These are phyloP conservation scores for Gonatopus flavifemur DNA, from an alignment of 1,140 invertebrate species.

Conservation along the genomic window DNA sequence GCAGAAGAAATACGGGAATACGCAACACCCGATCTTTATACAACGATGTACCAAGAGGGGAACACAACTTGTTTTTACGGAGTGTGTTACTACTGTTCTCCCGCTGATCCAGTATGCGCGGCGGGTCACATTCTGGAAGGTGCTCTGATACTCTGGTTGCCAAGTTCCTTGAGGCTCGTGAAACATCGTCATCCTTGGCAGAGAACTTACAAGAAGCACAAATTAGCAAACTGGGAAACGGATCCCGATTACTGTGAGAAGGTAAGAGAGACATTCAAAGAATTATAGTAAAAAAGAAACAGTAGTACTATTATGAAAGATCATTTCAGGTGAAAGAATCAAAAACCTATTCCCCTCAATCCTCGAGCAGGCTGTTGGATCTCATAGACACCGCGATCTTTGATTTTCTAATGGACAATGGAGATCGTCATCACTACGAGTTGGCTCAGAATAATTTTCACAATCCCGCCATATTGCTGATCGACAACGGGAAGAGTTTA, in stretches of 20 bases:
- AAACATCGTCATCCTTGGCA: slow-evolving; percentile 85
- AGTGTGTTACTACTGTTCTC: slow-evolving; percentile 85
- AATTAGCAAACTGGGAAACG: slow-evolving; percentile 77
- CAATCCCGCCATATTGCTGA: slow-evolving; percentile 73
- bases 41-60: slow-evolving; percentile 61
- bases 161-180: slow-evolving; percentile 65
- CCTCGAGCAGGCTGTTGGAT: slow-evolving; percentile 72
- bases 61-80: slow-evolving; percentile 79
- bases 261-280: slow-evolving; percentile 4
- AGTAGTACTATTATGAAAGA: neutral
- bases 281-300: neutral
- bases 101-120: slow-evolving; percentile 80
- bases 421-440: slow-evolving; percentile 92
- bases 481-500: slow-evolving; percentile 95
- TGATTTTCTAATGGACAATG: slow-evolving; percentile 94
- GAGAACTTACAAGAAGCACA: slow-evolving; percentile 78
- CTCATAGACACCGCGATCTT: slow-evolving; percentile 86
- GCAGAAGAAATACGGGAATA: slow-evolving; percentile 71
- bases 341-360: slow-evolving; percentile 46
- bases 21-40: slow-evolving; percentile 67
- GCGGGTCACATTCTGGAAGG: slow-evolving; percentile 74
- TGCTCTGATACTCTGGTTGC: slow-evolving; percentile 81
- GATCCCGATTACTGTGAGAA: slow-evolving; percentile 76
- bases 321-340: slow-evolving; percentile 44
- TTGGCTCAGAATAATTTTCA: slow-evolving; percentile 62